These are phyloP conservation scores for Hemicordylus capensis DNA, from an alignment of 2,113 vertebrate species.

Conservation along the genomic window DNA sequence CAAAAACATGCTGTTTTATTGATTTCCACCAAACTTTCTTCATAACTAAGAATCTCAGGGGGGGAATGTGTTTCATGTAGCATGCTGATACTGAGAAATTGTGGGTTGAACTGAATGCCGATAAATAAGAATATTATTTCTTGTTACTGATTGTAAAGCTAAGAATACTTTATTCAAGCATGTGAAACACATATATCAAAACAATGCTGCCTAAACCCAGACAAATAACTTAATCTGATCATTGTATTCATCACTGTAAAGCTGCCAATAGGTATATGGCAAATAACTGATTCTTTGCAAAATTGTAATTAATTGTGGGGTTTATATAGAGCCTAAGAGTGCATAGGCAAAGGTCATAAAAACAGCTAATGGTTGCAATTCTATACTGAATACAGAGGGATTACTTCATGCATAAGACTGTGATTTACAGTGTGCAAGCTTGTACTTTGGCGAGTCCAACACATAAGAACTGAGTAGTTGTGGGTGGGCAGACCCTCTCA, in stretches of 20 bases:
- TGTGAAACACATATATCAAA: too few relatives aligned
- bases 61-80: conserved; percentile 37
- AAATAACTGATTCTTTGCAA: not conserved
- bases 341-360: not conserved
- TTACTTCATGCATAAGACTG: too few relatives aligned
- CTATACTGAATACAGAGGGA: too few relatives aligned
- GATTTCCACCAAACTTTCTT: conserved; percentile 48
- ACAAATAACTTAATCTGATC: not conserved
- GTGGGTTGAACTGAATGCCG: conserved; percentile 29
- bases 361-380: not conserved
- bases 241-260: not conserved
- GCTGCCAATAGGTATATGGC: not conserved
- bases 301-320: not conserved
- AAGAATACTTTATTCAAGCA: not conserved
- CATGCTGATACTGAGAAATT: conserved; percentile 48
- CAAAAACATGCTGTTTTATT: conserved; percentile 49
- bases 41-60: conserved; percentile 47
- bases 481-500: too few relatives aligned
- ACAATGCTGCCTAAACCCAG: not conserved
- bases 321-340: not conserved
- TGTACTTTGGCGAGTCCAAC: not conserved
- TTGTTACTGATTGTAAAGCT: not conserved
- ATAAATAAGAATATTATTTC: conserved; percentile 18
- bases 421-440: not conserved
- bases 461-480: not conserved